These are phyloP conservation scores for Thamnophis sirtalis DNA, from an alignment of 2,113 vertebrate species.

Conservation along the genomic window DNA sequence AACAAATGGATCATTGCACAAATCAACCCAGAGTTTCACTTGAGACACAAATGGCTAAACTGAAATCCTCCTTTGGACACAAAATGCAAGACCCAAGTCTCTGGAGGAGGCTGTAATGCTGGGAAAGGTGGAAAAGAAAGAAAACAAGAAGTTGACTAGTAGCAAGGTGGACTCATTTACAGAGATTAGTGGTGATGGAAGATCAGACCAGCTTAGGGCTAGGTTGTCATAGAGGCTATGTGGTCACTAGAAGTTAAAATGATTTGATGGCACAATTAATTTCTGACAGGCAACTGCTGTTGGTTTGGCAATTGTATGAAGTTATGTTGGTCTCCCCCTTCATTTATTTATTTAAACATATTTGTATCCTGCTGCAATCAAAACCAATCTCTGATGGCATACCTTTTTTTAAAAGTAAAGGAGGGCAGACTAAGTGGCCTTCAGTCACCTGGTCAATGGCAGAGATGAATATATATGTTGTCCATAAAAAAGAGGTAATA, in stretches of 20 bases:
- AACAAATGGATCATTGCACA: background rate
- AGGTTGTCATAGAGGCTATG: background rate
- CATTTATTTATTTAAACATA: background rate
- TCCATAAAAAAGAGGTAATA: background rate
- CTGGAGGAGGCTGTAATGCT: background rate
- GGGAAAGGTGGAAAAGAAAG: background rate
- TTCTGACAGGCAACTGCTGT: background rate
- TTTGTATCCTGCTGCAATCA: background rate
- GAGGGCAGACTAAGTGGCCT: background rate
- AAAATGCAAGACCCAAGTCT: background rate
- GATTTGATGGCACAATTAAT: background rate
- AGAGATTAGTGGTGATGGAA: background rate
- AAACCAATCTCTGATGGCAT: background rate
- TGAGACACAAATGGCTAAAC: background rate
- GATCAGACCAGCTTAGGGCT: background rate
- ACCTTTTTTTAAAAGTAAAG: background rate
- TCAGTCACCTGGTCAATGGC: background rate
- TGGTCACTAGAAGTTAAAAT: background rate
- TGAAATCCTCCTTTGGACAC: background rate
- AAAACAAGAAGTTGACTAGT: background rate
- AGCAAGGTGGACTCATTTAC: background rate
- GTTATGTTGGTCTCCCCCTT: background rate
- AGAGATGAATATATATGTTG: background rate
- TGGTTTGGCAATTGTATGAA: background rate
- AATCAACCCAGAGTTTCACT: background rate